phyloP scores from a whole-genome alignment of 2,113 vertebrate species.

The Pomatostomus ruficeps region DNA sequence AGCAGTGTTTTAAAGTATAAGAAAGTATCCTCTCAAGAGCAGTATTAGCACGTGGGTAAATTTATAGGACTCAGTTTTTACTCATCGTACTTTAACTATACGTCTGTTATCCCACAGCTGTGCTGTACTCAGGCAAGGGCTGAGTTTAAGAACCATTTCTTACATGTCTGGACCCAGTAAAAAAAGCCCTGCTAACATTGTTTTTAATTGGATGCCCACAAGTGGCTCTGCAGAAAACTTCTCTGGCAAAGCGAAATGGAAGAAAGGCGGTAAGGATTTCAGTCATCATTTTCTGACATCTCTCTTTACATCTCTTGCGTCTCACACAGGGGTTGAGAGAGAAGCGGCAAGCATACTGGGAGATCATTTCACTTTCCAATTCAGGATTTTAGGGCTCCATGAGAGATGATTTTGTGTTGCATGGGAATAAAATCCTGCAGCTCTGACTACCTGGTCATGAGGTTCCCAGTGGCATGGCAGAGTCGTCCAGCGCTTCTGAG shows the following conservation, averaged over 20 bases:
- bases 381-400: background rate
- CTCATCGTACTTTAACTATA: background rate
- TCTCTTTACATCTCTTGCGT: background rate
- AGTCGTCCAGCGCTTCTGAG: background rate
- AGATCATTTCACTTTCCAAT: background rate
- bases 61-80: background rate
- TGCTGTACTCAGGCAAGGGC: background rate
- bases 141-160: background rate
- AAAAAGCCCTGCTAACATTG: background rate
- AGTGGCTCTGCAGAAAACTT: background rate
- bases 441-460: background rate
- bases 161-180: background rate
- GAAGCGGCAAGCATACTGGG: background rate
- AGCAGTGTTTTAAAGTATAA: background rate
- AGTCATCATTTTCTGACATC: background rate
- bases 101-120: background rate
- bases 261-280: background rate
- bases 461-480: accelerated
- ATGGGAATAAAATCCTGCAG: background rate
- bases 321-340: background rate
- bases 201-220: background rate
- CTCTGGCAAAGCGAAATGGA: background rate
- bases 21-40: background rate
- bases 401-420: background rate
- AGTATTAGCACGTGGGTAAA: background rate